Conservation (phyloP, 2,888 invertebrate species). For the Callyntrura guangdongensis region DNA sequence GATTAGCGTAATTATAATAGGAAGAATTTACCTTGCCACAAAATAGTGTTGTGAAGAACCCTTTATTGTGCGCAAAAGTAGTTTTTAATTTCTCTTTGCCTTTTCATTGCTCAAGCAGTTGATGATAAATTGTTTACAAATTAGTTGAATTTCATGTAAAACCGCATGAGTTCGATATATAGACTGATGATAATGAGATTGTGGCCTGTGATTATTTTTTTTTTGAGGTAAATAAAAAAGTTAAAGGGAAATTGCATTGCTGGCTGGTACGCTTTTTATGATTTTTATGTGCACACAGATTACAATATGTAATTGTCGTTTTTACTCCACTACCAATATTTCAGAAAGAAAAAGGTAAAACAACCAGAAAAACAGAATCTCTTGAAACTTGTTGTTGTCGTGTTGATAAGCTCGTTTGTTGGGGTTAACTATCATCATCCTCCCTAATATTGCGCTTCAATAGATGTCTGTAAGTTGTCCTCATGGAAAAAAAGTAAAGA, state of each 20-base stretch:
- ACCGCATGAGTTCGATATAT: slow-evolving; percentile 57
- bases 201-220: background rate
- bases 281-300: slow-evolving; percentile 33
- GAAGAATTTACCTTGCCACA: slow-evolving; percentile 2
- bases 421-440: slow-evolving; percentile 24
- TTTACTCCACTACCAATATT: slow-evolving; percentile 20
- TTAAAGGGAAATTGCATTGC: background rate
- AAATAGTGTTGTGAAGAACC: background rate
- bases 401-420: slow-evolving; percentile 55
- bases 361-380: slow-evolving; percentile 37
- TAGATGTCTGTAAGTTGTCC: slow-evolving; percentile 15
- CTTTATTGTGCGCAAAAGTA: background rate
- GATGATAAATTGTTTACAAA: slow-evolving; percentile 72
- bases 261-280: slow-evolving; percentile 4
- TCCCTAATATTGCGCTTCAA: slow-evolving; percentile 33
- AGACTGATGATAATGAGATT: slow-evolving; percentile 22
- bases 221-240: slow-evolving; percentile 28
- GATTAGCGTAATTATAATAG: slow-evolving; percentile 24
- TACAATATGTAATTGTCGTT: slow-evolving; percentile 19
- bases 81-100: slow-evolving; percentile 49
- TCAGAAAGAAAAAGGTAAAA: slow-evolving; percentile 17
- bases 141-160: slow-evolving; percentile 75
- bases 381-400: slow-evolving; percentile 53
- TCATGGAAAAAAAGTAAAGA: slow-evolving; percentile 54
- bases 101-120: slow-evolving; percentile 48